Evolutionary conservation across 2,113 vertebrate species (phyloP).

Genomic region (Chaetops frenatus): DNA sequence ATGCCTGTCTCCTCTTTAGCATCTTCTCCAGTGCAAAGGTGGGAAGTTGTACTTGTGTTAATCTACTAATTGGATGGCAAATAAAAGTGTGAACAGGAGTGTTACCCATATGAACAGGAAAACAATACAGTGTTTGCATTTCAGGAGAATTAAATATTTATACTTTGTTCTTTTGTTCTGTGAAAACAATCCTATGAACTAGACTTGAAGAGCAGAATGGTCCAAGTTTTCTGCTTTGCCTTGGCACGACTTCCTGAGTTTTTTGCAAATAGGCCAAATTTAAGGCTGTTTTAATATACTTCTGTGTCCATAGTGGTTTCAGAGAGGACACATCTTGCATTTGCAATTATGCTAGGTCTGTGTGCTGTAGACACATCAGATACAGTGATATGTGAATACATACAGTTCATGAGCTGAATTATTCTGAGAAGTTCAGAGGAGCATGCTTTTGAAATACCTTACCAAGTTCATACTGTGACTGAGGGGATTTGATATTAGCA

Average conservation of each 20-base stretch:
- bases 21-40: background rate
- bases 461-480: background rate
- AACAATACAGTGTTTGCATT: background rate
- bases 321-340: background rate
- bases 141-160: background rate
- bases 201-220: background rate
- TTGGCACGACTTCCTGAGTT: background rate
- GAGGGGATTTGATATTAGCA: background rate
- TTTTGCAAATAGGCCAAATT: background rate
- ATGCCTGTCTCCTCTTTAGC: background rate
- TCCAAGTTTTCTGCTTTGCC: background rate
- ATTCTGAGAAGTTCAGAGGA: background rate
- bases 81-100: background rate
- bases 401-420: background rate
- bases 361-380: background rate
- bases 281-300: background rate
- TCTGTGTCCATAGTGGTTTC: background rate
- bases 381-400: background rate
- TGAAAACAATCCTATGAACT: background rate
- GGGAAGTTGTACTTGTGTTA: background rate
- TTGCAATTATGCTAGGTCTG: background rate
- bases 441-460: background rate
- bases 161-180: background rate
- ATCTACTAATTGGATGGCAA: background rate
- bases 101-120: background rate